Percentiles rank a stretch among this genome's conserved stretches.
phyloP scores from a whole-genome alignment of 2,113 vertebrate genomes.

The Sorex fumeus region DNA sequence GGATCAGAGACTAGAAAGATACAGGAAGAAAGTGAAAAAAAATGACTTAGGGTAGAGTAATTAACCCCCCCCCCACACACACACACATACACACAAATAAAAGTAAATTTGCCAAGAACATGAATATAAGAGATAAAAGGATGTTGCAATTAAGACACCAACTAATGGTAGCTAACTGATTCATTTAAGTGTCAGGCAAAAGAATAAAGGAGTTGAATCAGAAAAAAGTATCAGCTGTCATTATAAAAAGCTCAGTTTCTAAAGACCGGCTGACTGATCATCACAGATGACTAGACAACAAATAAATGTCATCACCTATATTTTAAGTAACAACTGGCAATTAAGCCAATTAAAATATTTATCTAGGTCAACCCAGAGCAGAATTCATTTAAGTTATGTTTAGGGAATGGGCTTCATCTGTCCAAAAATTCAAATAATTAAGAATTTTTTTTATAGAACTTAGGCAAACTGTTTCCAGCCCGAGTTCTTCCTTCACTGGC shows the following conservation, averaged over 20 bases:
- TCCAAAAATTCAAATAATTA: slow-evolving; percentile 42
- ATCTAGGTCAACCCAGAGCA: slow-evolving; percentile 33
- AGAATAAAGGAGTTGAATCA: background rate
- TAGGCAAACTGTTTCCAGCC: slow-evolving; percentile 43
- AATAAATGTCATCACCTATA: slow-evolving; percentile 32
- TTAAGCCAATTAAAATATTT: slow-evolving; percentile 57
- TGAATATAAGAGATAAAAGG: background rate
- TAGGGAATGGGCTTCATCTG: slow-evolving; percentile 6
- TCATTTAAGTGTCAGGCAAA: background rate
- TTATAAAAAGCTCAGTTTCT: slow-evolving; percentile 52
- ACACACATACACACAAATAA: background rate
- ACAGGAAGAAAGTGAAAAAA: slow-evolving; percentile 40
- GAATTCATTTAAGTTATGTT: background rate
- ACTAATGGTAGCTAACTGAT: background rate
- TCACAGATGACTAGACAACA: background rate
- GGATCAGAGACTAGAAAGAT: background rate
- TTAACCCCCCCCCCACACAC: too few relatives aligned
- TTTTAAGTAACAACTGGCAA: slow-evolving; percentile 38
- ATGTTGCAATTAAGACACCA: background rate
- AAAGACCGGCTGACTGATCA: background rate
- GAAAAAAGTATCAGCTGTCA: slow-evolving; percentile 29
- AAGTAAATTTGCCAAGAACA: background rate
- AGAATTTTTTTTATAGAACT: slow-evolving; percentile 62
- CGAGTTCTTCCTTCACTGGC: slow-evolving; percentile 67
- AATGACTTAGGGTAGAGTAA: background rate